phyloP scores from a whole-genome alignment of 2,888 invertebrate species.

The Apantesis nais region DNA sequence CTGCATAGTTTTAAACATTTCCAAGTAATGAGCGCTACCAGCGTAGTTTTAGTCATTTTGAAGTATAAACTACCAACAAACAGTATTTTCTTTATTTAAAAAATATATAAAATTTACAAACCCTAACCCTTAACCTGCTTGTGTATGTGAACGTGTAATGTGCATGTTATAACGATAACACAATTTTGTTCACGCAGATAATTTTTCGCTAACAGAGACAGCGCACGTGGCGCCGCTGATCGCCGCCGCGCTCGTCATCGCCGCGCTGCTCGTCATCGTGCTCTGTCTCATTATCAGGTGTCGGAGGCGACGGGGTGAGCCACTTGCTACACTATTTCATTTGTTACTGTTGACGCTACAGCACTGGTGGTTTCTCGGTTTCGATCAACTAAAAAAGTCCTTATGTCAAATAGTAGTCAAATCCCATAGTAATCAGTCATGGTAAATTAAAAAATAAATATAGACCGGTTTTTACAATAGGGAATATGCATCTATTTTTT shows the following conservation, averaged over 20 bases:
- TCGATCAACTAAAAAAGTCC: too few relatives aligned
- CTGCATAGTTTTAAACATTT: too few relatives aligned
- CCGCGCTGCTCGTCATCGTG: conserved; percentile 75
- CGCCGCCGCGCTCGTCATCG: conserved; percentile 78
- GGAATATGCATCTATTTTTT: too few relatives aligned
- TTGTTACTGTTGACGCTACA: too few relatives aligned
- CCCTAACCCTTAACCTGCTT: conserved; percentile 15
- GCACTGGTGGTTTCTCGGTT: neutral
- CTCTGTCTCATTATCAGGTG: conserved; percentile 78
- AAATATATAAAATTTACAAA: neutral
- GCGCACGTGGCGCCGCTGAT: conserved; percentile 81
- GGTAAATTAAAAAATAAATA: too few relatives aligned
- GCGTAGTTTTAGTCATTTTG: too few relatives aligned
- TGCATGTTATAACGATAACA: conserved; percentile 40
- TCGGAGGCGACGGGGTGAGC: conserved; percentile 72
- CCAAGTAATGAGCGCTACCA: too few relatives aligned
- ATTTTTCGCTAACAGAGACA: conserved; percentile 81
- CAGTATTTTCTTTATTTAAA: too few relatives aligned
- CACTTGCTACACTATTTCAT: too few relatives aligned
- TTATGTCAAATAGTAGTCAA: neutral
- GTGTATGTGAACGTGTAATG: conserved; percentile 32
- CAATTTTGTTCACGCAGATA: conserved; percentile 74
- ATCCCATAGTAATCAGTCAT: neutral
- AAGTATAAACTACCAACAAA: too few relatives aligned
- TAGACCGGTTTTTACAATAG: too few relatives aligned